phyloP scores from a whole-genome alignment of 2,888 invertebrate genomes.

The Ornithoptera priamus region DNA sequence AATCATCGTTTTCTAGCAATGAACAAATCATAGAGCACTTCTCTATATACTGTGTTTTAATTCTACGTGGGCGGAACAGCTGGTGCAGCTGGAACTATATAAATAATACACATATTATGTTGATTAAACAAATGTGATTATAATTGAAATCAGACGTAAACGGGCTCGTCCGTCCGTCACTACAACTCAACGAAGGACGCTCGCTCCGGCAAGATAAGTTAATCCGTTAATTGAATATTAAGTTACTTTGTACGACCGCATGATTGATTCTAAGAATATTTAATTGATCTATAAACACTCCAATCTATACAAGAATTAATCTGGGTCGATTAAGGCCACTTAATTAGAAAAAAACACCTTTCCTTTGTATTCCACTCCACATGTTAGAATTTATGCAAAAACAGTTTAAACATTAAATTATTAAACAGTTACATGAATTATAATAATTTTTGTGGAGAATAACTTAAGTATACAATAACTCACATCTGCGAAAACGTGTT shows the following conservation, averaged over 20 bases:
- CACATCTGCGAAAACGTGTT: too few species aligned
- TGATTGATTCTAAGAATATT: slow-evolving; percentile 60
- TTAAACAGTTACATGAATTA: background rate
- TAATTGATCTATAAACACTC: slow-evolving; percentile 60
- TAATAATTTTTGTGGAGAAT: too few species aligned
- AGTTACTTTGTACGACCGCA: slow-evolving; percentile 50
- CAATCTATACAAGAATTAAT: slow-evolving; percentile 53
- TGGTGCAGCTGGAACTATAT: slow-evolving; percentile 37
- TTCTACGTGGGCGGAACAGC: background rate
- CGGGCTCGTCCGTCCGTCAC: slow-evolving; percentile 41
- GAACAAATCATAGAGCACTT: too few species aligned
- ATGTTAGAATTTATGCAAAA: background rate
- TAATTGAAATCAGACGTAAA: slow-evolving; percentile 53
- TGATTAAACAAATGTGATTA: slow-evolving; percentile 54
- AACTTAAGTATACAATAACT: too few species aligned
- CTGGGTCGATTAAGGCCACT: slow-evolving; percentile 42
- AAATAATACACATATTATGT: slow-evolving; percentile 47
- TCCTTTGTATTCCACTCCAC: background rate
- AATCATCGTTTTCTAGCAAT: too few species aligned
- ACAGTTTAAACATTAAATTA: background rate
- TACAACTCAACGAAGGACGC: slow-evolving; percentile 41
- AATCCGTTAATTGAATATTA: slow-evolving; percentile 65
- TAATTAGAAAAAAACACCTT: slow-evolving; percentile 11
- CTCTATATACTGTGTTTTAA: background rate
- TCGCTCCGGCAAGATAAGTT: slow-evolving; percentile 42